Percentiles rank a stretch among this genome's conserved stretches.
Conservation (phyloP, 1,140 invertebrate species). For the Parapsyche elsis region DNA sequence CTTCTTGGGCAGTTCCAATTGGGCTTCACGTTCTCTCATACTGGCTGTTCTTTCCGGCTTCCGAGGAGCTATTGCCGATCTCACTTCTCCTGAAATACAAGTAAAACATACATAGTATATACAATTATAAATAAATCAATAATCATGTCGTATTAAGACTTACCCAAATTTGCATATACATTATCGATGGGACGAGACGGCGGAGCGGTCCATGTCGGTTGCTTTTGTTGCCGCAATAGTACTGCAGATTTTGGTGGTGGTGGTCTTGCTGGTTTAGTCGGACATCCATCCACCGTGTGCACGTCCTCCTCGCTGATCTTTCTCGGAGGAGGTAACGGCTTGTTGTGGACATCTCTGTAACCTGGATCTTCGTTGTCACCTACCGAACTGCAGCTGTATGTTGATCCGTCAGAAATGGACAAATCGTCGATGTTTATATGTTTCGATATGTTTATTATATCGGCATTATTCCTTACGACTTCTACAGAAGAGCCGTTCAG, state of each 20-base stretch:
- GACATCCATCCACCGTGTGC: conserved; percentile 66
- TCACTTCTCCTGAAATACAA: conserved; percentile 74
- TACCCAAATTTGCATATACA: conserved; percentile 83
- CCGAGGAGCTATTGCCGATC: conserved; percentile 77
- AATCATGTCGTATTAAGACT: conserved; percentile 59
- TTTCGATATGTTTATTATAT: conserved; percentile 63
- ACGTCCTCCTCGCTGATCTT: conserved; percentile 64
- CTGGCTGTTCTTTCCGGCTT: conserved; percentile 86
- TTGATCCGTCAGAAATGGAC: conserved; percentile 59
- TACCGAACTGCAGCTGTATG: conserved; percentile 66
- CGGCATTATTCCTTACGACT: conserved; percentile 74
- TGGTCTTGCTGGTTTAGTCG: conserved; percentile 73
- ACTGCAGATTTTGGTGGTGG: conserved; percentile 77
- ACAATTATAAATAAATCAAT: conserved; percentile 1
- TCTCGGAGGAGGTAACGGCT: conserved; percentile 67
- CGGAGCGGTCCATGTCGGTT: conserved; percentile 63
- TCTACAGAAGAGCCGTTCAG: conserved; percentile 83
- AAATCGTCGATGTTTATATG: conserved; percentile 62
- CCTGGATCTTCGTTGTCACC: conserved; percentile 62
- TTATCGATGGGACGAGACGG: conserved; percentile 71
- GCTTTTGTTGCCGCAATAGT: conserved; percentile 72
- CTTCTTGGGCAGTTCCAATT: conserved; percentile 70
- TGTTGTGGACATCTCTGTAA: conserved; percentile 62
- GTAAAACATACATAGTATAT: conserved; percentile 23
- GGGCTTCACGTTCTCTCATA: conserved; percentile 78